These are phyloP conservation scores for Cyanocitta stelleri DNA, from an alignment of 2,113 vertebrate genomes.

Conservation along the genomic window DNA sequence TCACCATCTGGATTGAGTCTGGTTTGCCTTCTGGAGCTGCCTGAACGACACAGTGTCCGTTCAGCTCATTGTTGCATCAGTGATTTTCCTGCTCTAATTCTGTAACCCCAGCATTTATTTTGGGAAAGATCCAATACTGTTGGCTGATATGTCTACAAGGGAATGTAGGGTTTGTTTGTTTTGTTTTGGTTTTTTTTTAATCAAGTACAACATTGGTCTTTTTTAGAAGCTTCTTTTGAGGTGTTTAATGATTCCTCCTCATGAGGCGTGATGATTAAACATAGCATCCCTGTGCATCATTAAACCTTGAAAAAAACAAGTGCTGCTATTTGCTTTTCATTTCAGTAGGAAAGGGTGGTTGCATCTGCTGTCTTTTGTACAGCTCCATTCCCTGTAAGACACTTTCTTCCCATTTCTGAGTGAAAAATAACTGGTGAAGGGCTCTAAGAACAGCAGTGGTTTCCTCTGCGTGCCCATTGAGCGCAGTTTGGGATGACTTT, in stretches of 20 bases:
- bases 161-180: neutral
- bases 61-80: neutral
- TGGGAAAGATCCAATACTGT: neutral
- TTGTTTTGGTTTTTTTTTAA: neutral
- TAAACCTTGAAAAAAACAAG: neutral
- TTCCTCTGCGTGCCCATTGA: neutral
- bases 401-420: neutral
- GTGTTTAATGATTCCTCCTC: neutral
- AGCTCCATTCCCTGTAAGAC: neutral
- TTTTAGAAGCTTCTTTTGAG: neutral
- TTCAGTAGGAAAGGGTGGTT: neutral
- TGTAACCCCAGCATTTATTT: neutral
- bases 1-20: neutral
- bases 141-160: neutral
- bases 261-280: neutral
- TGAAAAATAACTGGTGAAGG: neutral
- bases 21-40: neutral
- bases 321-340: neutral
- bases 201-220: neutral
- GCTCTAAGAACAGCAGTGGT: neutral
- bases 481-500: neutral
- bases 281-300: neutral
- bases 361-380: neutral
- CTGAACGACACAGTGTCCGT: fast-evolving
- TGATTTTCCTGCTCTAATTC: neutral